Base-by-base conservation (phyloP, 2,113 vertebrate species). In the Chaenogobius annularis region DNA sequence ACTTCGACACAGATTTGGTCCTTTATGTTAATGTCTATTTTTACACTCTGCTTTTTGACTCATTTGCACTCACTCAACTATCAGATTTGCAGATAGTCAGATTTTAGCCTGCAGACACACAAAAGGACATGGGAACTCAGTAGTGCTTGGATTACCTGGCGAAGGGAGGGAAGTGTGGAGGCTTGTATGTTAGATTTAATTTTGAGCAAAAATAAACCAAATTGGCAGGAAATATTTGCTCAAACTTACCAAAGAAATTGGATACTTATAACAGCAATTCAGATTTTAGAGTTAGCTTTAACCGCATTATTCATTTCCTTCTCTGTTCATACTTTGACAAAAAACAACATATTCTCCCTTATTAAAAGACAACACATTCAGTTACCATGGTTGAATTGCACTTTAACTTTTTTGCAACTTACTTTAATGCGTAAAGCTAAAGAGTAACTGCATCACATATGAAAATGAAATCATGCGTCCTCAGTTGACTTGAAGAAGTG, bases 1-100 rank as follows among this genome's bases (percentile, higher is more conserved):
- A 13, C 72, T 13, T 14, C 4, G 47, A 50, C 47, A 50, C 47
- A 19, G 47, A n/a, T 54, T 54, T 6, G 22, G 22, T 26, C 6
- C 11, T 58, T 56, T 22, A 48, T 68, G 44, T 26, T 7, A 77
- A 20, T 10, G 55, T 69, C 55, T 22, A 3, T 6, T 8, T 6
- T 8, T 47, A 35, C 31, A 66, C 47, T 10, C 1, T 15, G 15
- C 46, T 23, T 58, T 54, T n/a, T 68, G 6, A 37, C 35, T 59
- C 17, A 40, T 8, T 0, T 68, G 40, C 79, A 73, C 66, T 66
- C 63, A 62, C 74, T 43, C n/a, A 56, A 69, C 68, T 55, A 35
- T 20, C 58, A 61, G 56, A 59, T 59, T 8, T 59, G 26, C 23
- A 15, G 56, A 64, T 56, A 26, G 55, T 20, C n/a, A 64, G 62